phyloP scores from a whole-genome alignment of 2,888 invertebrate genomes.

The Catocala sponsa region DNA sequence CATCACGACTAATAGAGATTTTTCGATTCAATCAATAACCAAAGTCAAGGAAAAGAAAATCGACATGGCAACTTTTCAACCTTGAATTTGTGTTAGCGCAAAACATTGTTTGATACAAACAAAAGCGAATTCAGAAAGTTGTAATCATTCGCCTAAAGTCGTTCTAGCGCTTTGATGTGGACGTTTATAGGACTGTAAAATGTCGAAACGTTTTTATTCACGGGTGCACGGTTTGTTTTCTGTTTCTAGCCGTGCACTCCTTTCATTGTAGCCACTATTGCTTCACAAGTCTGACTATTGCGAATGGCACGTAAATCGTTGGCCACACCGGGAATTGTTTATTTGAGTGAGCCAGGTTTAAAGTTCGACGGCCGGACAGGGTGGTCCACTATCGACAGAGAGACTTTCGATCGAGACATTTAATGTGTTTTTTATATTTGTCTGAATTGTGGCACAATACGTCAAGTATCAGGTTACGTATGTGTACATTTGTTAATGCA shows the following conservation, averaged over 20 bases:
- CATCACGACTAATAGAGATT: not conserved
- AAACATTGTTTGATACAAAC: conserved; percentile 32
- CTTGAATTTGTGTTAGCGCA: conserved; percentile 24
- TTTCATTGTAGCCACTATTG: conserved; percentile 57
- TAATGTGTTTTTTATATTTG: conserved; percentile 38
- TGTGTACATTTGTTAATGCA: conserved; percentile 39
- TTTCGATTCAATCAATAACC: conserved; percentile 17
- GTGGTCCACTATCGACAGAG: conserved; percentile 64
- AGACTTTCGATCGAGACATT: conserved; percentile 48
- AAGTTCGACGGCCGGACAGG: conserved; percentile 67
- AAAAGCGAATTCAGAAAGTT: conserved; percentile 43
- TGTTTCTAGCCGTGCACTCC: conserved; percentile 51
- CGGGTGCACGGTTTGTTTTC: conserved; percentile 58
- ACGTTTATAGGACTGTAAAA: conserved; percentile 71
- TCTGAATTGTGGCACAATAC: conserved; percentile 29
- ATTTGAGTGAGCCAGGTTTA: conserved; percentile 65
- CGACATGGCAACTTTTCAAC: conserved; percentile 9
- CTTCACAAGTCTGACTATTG: conserved; percentile 59
- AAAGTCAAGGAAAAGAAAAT: conserved; percentile 21
- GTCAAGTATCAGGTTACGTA: conserved; percentile 47
- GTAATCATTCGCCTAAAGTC: conserved; percentile 42
- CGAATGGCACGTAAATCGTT: conserved; percentile 69
- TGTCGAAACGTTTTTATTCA: conserved; percentile 69
- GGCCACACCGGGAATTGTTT: conserved; percentile 66
- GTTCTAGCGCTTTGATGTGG: conserved; percentile 65